Evolutionary conservation across 2,888 invertebrate genomes (phyloP).

Genomic region (Belgica antarctica): DNA sequence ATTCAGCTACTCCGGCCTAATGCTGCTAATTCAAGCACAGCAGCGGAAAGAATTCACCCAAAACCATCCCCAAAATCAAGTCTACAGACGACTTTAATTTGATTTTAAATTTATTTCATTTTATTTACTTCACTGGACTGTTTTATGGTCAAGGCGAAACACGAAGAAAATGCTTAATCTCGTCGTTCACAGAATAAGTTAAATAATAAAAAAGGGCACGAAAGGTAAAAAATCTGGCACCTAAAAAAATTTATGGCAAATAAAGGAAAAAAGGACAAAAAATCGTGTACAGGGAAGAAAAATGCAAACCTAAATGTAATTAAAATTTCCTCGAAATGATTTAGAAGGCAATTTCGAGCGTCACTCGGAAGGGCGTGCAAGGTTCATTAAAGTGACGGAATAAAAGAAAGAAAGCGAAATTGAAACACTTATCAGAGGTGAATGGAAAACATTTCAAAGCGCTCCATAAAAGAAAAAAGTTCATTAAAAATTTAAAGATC

Average conservation of each 20-base stretch:
- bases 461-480: not conserved
- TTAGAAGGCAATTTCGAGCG: conserved; percentile 6
- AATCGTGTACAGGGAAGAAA: not conserved
- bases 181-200: conserved; percentile 9
- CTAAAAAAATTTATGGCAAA: conserved; percentile 32
- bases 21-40: conserved; percentile 6
- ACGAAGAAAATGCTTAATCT: conserved; percentile 13
- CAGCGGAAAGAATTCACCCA: not conserved
- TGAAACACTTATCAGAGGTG: conserved; percentile 1
- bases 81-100: not conserved
- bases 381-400: not conserved
- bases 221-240: not conserved
- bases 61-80: not conserved
- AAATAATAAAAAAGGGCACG: not conserved
- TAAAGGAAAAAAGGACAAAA: conserved; percentile 4
- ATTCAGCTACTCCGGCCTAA: not conserved
- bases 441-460: not conserved
- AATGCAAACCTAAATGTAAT: conserved; percentile 28
- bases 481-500: conserved; percentile 15
- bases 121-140: conserved; percentile 10
- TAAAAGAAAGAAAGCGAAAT: no score
- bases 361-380: not conserved
- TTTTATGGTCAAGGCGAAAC: conserved; percentile 12
- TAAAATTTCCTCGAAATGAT: conserved; percentile 19
- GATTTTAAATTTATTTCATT: not conserved